Evolutionary conservation across 2,888 invertebrate species (phyloP), one percentile per base, ranked within the genome.

Genomic region (Melanostoma mellinum): DNA sequence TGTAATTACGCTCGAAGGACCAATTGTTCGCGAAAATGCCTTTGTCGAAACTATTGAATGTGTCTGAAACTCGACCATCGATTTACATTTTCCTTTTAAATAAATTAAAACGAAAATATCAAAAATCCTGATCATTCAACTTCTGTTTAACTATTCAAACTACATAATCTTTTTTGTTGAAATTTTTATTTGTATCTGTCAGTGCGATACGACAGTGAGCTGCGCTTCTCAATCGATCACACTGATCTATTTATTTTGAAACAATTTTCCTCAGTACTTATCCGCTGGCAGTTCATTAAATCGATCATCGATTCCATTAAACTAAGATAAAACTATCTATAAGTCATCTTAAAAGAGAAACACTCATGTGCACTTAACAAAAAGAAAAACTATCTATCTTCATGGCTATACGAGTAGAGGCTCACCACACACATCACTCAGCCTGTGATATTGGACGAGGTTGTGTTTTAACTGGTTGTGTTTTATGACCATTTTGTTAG

Each of bases 291-390:
- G 52, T 35, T 67, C 67, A 73, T 78, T 67, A 72, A 67, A 73
- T 72, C 53, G 72, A 67, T 72, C 72, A 78, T 53, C 78, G 72
- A 67, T 67, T 78, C 46, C 40, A 78, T 73, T 60, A 71, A 63
- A 71, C 63, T 56, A 77, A 76, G 61, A 52, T 63, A 50, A 38
- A 63, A 65, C 44, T 78, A 65, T 78, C 63, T 48, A 71, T 55
- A 56, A 77, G 46, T 61, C 52, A 20, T 10, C 44, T 36, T 10
- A 9, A 33, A 6, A 46, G 3, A 46, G 10, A 35, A 5, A 42
- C 33, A 40, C 32, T 50, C 50, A 67, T 9, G 36, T n/a, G 35
- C 44, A 4, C 33, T 36, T 58, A 60, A 6, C n/a, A 74, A 33
- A 69, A 2, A 35, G 30, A 60, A 33, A 42, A 44, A 55, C 38